Conservation (phyloP, 2,888 invertebrate species). For the Heliconius sara region DNA sequence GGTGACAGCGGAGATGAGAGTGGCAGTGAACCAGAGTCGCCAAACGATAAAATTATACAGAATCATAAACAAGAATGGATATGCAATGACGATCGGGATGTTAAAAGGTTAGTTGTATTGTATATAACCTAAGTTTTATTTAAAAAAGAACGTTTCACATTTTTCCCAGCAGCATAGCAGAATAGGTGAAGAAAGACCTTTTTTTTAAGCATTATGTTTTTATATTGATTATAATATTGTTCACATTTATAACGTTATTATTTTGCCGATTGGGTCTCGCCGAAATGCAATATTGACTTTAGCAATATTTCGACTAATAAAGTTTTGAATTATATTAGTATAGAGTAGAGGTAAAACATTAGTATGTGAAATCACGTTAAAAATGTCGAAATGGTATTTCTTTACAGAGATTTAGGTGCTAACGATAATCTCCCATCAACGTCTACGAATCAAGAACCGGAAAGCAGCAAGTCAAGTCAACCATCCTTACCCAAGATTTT, state of each 20-base stretch:
- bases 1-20: conserved; percentile 82
- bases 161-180: too few relatives aligned
- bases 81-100: conserved; percentile 60
- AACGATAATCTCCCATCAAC: conserved; percentile 69
- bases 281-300: too few relatives aligned
- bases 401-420: conserved; percentile 62
- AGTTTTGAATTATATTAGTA: too few relatives aligned
- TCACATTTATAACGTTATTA: too few relatives aligned
- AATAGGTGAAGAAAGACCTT: too few relatives aligned
- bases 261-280: too few relatives aligned
- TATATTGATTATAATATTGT: too few relatives aligned
- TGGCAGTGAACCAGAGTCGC: conserved; percentile 80
- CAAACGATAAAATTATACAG: conserved; percentile 70
- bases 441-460: conserved; percentile 70
- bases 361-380: neutral
- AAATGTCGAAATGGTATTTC: conserved; percentile 1
- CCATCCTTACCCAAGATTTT: conserved; percentile 66
- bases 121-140: neutral
- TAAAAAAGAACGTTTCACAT: too few relatives aligned
- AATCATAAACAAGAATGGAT: conserved; percentile 64
- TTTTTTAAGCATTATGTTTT: too few relatives aligned
- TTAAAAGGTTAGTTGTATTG: conserved; percentile 47
- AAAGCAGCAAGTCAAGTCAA: conserved; percentile 69
- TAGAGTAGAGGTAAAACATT: too few relatives aligned
- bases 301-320: too few relatives aligned